Percentiles rank a stretch among this genome's conserved stretches.
These are phyloP conservation scores for Hepsetus odoe DNA, from an alignment of 2,113 vertebrate species.

Conservation along the genomic window DNA sequence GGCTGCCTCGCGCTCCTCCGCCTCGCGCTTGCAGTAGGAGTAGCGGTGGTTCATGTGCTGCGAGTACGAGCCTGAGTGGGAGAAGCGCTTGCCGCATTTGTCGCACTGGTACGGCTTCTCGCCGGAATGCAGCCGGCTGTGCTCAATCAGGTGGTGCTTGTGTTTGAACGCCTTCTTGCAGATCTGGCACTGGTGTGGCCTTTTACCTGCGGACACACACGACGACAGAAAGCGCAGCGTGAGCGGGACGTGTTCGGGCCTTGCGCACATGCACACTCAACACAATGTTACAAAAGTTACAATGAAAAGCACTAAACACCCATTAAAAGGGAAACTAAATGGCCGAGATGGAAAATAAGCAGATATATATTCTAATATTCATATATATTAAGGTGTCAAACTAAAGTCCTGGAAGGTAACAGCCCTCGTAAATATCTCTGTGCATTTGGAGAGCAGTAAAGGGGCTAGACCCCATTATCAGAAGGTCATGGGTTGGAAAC, in stretches of 20 bases:
- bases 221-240: slow-evolving; percentile 50
- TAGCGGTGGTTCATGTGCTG: slow-evolving; percentile 99
- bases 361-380: slow-evolving; percentile 41
- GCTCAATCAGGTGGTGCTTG: slow-evolving; percentile 99
- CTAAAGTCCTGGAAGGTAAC: too few relatives aligned
- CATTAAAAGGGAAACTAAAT: slow-evolving; percentile 42
- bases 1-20: slow-evolving; percentile 95
- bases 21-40: slow-evolving; percentile 99
- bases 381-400: slow-evolving; percentile 25
- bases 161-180: slow-evolving; percentile 99
- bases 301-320: slow-evolving; percentile 38
- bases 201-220: slow-evolving; percentile 86
- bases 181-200: slow-evolving; percentile 99
- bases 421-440: too few relatives aligned
- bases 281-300: slow-evolving; percentile 13
- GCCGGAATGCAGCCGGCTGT: slow-evolving; percentile 96
- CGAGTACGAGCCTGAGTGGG: slow-evolving; percentile 98
- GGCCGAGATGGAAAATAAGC: slow-evolving; percentile 52
- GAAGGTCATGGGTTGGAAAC: too few relatives aligned
- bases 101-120: slow-evolving; percentile 99
- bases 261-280: neutral
- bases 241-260: neutral
- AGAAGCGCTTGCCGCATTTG: slow-evolving; percentile 98
- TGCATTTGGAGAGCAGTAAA: too few relatives aligned
- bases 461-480: too few relatives aligned